phyloP scores from a whole-genome alignment of 2,113 vertebrate genomes.

The Apteryx owenii region DNA sequence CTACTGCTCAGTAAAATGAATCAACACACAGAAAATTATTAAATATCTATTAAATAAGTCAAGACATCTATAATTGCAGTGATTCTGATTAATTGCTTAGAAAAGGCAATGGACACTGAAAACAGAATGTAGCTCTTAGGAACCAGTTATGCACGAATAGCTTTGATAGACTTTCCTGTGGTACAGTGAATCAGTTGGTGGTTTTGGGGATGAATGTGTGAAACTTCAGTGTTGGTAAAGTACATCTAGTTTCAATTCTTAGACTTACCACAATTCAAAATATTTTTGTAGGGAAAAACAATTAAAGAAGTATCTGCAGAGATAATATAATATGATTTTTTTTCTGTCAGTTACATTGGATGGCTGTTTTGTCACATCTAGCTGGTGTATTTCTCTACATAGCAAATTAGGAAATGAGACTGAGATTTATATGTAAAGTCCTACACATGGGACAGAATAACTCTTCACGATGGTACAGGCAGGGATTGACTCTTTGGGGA shows the following conservation, averaged over 20 bases:
- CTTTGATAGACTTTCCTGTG: not conserved
- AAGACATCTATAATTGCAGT: not conserved
- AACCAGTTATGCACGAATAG: not conserved
- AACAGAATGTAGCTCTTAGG: not conserved
- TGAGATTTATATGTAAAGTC: not conserved
- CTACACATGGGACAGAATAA: not conserved
- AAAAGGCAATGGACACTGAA: not conserved
- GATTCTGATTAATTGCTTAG: conserved; percentile 6
- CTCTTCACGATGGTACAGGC: not conserved
- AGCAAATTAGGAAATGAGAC: not conserved
- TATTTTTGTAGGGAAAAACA: not conserved
- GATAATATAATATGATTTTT: not conserved
- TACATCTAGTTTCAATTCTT: not conserved
- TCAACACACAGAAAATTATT: not conserved
- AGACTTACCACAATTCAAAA: not conserved
- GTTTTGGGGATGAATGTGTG: not conserved
- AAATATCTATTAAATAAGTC: conserved; percentile 17
- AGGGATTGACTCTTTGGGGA: not conserved
- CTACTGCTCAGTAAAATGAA: not conserved
- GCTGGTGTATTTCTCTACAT: not conserved
- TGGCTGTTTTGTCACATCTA: not conserved
- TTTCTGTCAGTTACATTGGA: not conserved
- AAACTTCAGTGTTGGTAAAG: not conserved
- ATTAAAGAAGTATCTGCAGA: not conserved
- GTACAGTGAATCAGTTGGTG: not conserved